Evolutionary conservation across 2,113 vertebrate genomes (phyloP).

Genomic region (Carassius auratus): DNA sequence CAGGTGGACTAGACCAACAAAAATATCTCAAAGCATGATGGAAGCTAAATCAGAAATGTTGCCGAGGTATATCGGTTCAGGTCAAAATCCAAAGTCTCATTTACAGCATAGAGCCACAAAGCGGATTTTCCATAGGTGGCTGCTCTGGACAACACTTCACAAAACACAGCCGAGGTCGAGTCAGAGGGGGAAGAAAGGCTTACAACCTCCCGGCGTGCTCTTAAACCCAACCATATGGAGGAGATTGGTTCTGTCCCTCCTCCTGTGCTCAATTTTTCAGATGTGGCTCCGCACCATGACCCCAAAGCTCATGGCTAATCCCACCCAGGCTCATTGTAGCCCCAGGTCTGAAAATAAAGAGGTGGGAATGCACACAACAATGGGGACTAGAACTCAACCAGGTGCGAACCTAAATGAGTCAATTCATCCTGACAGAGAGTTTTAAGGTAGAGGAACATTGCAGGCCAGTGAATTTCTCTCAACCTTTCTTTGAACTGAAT

Average conservation of each 20-base stretch:
- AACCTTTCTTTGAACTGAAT: background rate
- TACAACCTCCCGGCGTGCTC: background rate
- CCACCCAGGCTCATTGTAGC: slow-evolving; percentile 10
- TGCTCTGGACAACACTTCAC: slow-evolving; percentile 11
- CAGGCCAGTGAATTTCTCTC: slow-evolving; percentile 53
- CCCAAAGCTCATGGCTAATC: background rate
- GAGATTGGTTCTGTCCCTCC: slow-evolving; percentile 11
- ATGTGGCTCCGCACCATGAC: slow-evolving; percentile 29
- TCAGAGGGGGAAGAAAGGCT: slow-evolving; percentile 21
- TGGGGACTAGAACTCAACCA: slow-evolving; percentile 58
- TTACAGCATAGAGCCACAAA: slow-evolving; percentile 30
- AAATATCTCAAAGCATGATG: background rate
- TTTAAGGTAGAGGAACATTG: slow-evolving; percentile 66
- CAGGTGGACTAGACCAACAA: slow-evolving; percentile 1
- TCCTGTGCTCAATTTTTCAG: slow-evolving; percentile 6
- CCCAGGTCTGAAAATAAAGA: slow-evolving; percentile 17
- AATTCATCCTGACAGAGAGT: slow-evolving; percentile 72
- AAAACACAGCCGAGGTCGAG: slow-evolving; percentile 20
- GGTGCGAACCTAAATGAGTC: slow-evolving; percentile 69
- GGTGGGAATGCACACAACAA: slow-evolving; percentile 31
- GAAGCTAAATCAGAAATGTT: background rate
- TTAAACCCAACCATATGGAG: slow-evolving; percentile 35
- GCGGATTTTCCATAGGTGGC: slow-evolving; percentile 54
- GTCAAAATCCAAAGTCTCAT: slow-evolving; percentile 34
- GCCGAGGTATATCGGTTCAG: background rate